Evolutionary conservation across 2,888 invertebrate species (phyloP), one percentile per base, ranked within the genome.

Genomic region (Brachypalpus laphriformis): DNA sequence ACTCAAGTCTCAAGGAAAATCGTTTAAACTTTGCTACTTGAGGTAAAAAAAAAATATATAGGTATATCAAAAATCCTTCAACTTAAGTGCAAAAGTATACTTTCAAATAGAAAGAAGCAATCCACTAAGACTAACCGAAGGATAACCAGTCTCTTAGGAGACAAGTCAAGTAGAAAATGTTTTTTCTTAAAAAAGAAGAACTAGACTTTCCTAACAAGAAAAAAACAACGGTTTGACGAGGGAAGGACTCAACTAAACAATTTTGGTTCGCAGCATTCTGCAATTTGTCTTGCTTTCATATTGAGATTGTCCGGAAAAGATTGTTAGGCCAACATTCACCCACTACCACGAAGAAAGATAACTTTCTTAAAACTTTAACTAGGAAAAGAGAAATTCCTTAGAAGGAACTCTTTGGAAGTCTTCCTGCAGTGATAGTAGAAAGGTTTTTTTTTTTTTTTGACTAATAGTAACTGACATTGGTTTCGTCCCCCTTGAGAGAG

Each of bases 231-330:
- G 31, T 1, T 16, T 34, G 14, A 56, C 18, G 31, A 37, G 5
- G 40, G 40, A 14, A 11, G 20, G 20, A 57, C 42, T 25, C 42
- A 42, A 56, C 68, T 68, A 56, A 56, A 54, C 54, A 56, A 68
- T 68, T 54, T 56, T 40, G 40, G 68, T 68, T 68, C 16, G 18
- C 18, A 54, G 42, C 68, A 56, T 54, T 61, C 20, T 72, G 59
- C 59, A 72, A 72, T 72, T 72, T 72, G 71, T 72, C 59, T 72
- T 72, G 59, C 25, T 37, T 71, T 37, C 40, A 31, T 70, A 31
- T 56, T 18, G 16, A 16, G 25, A 54, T 54, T 28, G n/a, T 18
- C 7, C 51, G 45, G 49, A 49, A 51, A 34, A 37, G 51, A 54
- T 5, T 14, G 28, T 61, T 42, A 45, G 42, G 37, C 11, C 57